Base-by-base conservation (phyloP, 2,113 vertebrate genomes). In the Zootoca vivipara region DNA sequence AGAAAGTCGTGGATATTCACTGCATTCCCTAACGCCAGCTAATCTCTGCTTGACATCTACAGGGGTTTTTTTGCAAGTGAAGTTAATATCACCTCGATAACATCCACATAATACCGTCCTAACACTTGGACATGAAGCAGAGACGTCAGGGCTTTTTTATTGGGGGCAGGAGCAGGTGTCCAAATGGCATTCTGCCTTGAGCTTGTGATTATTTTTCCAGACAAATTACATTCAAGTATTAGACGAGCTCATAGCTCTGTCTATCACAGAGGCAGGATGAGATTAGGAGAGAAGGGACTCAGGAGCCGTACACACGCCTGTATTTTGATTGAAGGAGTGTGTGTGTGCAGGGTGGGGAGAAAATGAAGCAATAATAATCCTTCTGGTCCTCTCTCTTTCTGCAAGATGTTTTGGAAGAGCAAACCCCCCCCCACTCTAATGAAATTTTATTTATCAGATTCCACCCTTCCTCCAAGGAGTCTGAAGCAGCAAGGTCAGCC, bases 361-460 rank as follows among this genome's bases (percentile, higher is more conserved):
- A 1, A 7, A 88, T 52, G 62, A 20, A 91, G 75, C 5, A 82
- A 85, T 46, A 83, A 24, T 24, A 78, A 70, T 1, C 30, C 84
- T 85, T 89, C 65, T 2, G 0, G 73, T 5, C 65, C 78, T 3
- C n/a, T 64, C 6, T 58, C 69, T 79, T 75, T 82, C 67, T 78
- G n/a, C 52, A 3, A 28, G 33, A 8, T 38, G 56, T n/a, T 89
- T 91, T 87, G 73, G 78, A 10, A 2, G 12, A 79, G 18, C 28
- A 85, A 58, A 86, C 84, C 90, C 18, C n/a, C 30, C 35, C 72
- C 2, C 16, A 2, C 16, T 33, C 13, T 40, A 82, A 67, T 82
- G 40, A 82, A 40, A 78, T 4, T 0, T 5, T 33, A n/a, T 8
- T 3, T 82, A n/a, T 87, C 24, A 0, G 0, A 2, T 81, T 83